These are phyloP conservation scores for Hylaeus anthracinus DNA, from an alignment of 1,140 invertebrate species.

Conservation along the genomic window DNA sequence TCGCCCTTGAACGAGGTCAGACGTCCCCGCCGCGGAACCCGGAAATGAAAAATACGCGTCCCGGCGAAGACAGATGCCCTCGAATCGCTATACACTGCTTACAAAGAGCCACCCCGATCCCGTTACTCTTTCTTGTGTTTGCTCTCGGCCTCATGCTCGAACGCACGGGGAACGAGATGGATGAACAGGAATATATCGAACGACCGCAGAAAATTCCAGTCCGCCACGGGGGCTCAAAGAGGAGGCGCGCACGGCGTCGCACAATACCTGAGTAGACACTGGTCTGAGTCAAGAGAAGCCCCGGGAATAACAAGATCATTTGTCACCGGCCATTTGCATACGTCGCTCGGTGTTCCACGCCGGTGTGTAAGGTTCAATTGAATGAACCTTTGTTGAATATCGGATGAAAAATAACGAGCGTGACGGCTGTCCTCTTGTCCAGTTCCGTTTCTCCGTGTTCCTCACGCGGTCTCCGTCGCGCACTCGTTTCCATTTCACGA, in stretches of 20 bases:
- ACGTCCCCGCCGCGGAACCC: not conserved
- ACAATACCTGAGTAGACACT: constrained; percentile 56
- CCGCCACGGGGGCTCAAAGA: constrained; percentile 38
- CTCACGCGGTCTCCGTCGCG: constrained; percentile 35
- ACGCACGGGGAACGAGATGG: constrained; percentile 17
- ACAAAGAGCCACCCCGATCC: constrained; percentile 32
- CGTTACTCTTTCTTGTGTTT: constrained; percentile 40
- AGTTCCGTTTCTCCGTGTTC: constrained; percentile 42
- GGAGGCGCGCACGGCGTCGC: constrained; percentile 36
- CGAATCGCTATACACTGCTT: constrained; percentile 1
- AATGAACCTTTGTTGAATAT: constrained; percentile 77
- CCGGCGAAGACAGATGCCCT: constrained; percentile 35
- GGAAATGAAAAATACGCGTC: constrained; percentile 38
- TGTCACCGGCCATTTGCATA: constrained; percentile 79
- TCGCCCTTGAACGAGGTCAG: not conserved
- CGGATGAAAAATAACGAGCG: constrained; percentile 75
- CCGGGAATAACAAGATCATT: constrained; percentile 79
- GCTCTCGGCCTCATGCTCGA: constrained; percentile 36
- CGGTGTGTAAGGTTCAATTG: constrained; percentile 75
- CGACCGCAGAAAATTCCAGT: constrained; percentile 49
- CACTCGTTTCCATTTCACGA: not conserved
- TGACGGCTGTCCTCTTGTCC: constrained; percentile 59
- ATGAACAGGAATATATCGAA: constrained; percentile 55
- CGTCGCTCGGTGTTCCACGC: constrained; percentile 66
- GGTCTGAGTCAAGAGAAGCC: constrained; percentile 36